Evolutionary conservation across 2,797 vertebrate genomes (phyloP).

Genomic region (Pempheris klunzingeri): DNA sequence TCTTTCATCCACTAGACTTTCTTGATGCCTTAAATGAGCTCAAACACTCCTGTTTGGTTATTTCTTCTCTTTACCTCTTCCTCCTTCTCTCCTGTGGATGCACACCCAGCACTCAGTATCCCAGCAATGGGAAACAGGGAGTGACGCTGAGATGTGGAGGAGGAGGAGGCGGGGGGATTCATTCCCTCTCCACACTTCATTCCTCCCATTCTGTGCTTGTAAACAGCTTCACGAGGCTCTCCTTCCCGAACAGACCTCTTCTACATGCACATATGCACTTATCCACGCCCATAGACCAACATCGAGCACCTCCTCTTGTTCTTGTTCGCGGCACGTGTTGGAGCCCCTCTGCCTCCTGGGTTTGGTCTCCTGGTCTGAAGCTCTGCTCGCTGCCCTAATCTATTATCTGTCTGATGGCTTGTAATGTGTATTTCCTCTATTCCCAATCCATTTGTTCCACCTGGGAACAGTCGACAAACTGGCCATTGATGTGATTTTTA

Average conservation of each 20-base stretch:
- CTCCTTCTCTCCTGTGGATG: constrained; percentile 36
- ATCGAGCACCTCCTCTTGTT: constrained; percentile 61
- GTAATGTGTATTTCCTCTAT: not conserved
- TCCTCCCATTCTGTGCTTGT: not conserved
- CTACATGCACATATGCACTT: not conserved
- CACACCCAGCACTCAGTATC: constrained; percentile 42
- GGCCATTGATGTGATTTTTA: not conserved
- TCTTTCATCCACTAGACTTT: not conserved
- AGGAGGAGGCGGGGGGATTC: not conserved
- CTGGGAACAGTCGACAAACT: constrained; percentile 2
- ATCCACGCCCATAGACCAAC: constrained; percentile 21
- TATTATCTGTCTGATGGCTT: not conserved
- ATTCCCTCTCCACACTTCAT: not conserved
- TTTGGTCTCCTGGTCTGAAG: constrained; percentile 20
- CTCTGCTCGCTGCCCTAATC: not conserved
- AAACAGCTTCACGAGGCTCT: constrained; percentile 34
- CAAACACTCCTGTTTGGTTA: not conserved
- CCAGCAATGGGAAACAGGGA: constrained; percentile 25
- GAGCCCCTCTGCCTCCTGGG: constrained; percentile 36
- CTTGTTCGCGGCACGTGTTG: constrained; percentile 32
- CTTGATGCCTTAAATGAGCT: not conserved
- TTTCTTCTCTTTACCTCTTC: constrained; percentile 39
- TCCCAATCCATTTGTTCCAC: constrained; percentile 11
- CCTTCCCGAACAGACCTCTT: not conserved
- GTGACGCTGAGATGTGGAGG: constrained; percentile 3